Evolutionary conservation across 2,113 vertebrate species (phyloP).

Genomic region (Serilophus lunatus): DNA sequence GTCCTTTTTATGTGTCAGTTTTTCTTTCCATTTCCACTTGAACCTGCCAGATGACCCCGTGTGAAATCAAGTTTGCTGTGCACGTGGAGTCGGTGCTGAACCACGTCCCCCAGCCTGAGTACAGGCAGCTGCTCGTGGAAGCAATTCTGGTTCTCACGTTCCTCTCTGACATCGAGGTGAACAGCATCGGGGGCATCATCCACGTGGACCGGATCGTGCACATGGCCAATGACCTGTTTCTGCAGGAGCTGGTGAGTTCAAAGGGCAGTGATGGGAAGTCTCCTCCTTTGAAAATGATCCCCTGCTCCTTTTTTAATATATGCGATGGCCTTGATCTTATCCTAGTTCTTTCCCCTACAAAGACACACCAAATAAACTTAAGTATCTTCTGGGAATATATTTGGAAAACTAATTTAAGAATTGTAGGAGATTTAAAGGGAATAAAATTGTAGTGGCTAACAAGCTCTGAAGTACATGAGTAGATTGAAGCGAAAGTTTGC

Average conservation of each 20-base stretch:
- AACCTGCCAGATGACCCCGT: slow-evolving; percentile 86
- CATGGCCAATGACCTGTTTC: slow-evolving; percentile 90
- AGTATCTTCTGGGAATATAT: not conserved
- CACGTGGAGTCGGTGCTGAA: slow-evolving; percentile 96
- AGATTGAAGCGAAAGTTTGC: not conserved
- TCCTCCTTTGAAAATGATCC: not conserved
- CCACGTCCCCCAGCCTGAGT: slow-evolving; percentile 94
- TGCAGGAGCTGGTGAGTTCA: slow-evolving; percentile 87
- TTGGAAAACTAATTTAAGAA: not conserved
- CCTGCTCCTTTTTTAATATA: not conserved
- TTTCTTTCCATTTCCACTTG: not conserved
- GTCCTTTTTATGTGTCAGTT: not conserved
- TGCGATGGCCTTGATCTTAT: not conserved
- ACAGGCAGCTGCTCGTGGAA: slow-evolving; percentile 95
- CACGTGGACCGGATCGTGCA: slow-evolving; percentile 87
- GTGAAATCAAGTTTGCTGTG: slow-evolving; percentile 97
- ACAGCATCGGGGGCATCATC: slow-evolving; percentile 88
- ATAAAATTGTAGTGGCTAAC: not conserved
- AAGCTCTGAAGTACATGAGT: not conserved
- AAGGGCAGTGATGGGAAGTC: not conserved
- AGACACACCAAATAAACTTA: not conserved
- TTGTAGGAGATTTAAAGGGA: not conserved
- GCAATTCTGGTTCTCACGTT: slow-evolving; percentile 89
- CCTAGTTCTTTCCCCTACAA: not conserved
- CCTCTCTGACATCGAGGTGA: slow-evolving; percentile 87